These are phyloP conservation scores for Pimephales promelas DNA, from an alignment of 2,113 vertebrate genomes.

Conservation along the genomic window DNA sequence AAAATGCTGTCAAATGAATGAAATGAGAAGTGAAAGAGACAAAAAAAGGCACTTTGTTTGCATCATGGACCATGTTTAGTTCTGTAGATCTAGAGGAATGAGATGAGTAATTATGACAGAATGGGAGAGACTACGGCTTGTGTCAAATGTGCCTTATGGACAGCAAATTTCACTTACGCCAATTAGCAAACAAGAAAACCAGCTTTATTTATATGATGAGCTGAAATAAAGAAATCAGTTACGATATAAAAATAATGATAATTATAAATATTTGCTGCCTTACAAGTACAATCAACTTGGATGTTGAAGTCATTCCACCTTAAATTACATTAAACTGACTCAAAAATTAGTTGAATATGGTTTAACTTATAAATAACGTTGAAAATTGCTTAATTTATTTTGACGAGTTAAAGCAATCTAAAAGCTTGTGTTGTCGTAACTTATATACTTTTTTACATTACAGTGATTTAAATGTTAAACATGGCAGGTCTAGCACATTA, in stretches of 20 bases:
- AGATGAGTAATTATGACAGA: constrained; percentile 1
- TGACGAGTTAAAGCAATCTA: too few relatives aligned
- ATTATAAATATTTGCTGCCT: not conserved
- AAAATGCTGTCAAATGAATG: not conserved
- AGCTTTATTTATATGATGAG: not conserved
- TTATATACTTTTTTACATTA: too few relatives aligned
- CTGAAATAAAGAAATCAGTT: not conserved
- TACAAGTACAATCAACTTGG: too few relatives aligned
- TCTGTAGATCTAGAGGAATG: not conserved
- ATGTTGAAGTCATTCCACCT: too few relatives aligned
- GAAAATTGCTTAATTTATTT: too few relatives aligned
- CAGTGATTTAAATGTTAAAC: not conserved
- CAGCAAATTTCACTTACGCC: not conserved
- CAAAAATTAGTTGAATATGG: too few relatives aligned
- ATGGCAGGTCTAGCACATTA: not conserved
- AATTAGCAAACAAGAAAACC: not conserved
- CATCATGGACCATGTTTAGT: not conserved
- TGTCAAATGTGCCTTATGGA: not conserved
- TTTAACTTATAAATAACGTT: too few relatives aligned
- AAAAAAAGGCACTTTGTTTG: not conserved
- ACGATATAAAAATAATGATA: too few relatives aligned
- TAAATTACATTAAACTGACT: too few relatives aligned
- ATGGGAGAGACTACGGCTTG: not conserved
- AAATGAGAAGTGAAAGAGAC: not conserved
- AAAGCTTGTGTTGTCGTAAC: too few relatives aligned